Conservation (phyloP, 2,113 vertebrate genomes). For the Channa maculata region DNA sequence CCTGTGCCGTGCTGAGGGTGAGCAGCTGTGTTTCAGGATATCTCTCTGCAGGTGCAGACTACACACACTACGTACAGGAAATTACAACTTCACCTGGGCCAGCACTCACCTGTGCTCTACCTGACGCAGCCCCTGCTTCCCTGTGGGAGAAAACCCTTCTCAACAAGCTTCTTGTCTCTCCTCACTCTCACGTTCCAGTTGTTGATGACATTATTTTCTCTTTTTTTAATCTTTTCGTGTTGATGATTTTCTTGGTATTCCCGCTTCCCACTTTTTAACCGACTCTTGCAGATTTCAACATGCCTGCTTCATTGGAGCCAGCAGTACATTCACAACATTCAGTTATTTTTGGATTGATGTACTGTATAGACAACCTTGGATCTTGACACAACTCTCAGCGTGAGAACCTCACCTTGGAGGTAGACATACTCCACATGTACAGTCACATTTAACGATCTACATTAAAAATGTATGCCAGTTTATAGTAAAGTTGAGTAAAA, state of each 20-base stretch:
- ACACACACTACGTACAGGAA: conserved; percentile 80
- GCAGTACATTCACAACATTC: conserved; percentile 32
- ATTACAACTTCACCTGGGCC: conserved; percentile 81
- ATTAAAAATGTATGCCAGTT: no score
- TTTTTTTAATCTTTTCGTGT: neutral
- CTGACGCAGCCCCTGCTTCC: conserved; percentile 66
- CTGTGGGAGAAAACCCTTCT: conserved; percentile 52
- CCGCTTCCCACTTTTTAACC: conserved; percentile 19
- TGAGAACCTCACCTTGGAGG: no score
- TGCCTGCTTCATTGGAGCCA: conserved; percentile 38
- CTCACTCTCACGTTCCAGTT: conserved; percentile 35
- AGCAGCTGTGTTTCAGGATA: conserved; percentile 82
- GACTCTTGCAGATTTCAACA: conserved; percentile 40
- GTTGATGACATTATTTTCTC: conserved; percentile 15
- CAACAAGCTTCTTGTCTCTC: conserved; percentile 11
- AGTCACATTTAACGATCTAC: no score
- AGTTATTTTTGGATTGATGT: conserved; percentile 35
- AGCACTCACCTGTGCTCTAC: conserved; percentile 78
- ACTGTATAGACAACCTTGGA: neutral
- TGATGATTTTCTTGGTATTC: conserved; percentile 39
- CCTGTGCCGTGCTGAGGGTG: conserved; percentile 35
- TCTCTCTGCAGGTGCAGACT: conserved; percentile 76
- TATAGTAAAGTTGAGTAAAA: no score
- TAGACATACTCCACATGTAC: no score
- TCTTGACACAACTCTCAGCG: no score